Evolutionary conservation across 2,888 invertebrate genomes (phyloP).

Genomic region (Agonopterix heracliana): DNA sequence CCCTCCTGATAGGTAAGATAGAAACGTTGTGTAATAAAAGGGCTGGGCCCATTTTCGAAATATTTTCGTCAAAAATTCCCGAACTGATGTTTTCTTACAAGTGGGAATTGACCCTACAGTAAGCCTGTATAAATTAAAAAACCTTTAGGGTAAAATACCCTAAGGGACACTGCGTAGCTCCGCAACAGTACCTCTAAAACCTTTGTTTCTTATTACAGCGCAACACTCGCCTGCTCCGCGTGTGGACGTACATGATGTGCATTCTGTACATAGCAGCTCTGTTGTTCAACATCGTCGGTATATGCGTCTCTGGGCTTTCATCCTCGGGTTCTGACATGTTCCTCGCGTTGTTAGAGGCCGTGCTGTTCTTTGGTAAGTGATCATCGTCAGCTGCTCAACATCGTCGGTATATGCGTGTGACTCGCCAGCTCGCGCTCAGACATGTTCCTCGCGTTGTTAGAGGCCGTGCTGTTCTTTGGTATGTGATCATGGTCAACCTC

Average conservation of each 20-base stretch:
- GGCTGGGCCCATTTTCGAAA: no score
- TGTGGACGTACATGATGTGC: slow-evolving; percentile 52
- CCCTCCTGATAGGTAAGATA: no score
- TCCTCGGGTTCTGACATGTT: slow-evolving; percentile 58
- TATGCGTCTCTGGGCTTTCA: slow-evolving; percentile 29
- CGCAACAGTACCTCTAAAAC: no score
- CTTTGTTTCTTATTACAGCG: slow-evolving; percentile 26
- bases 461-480: slow-evolving; percentile 55
- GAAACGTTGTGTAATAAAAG: no score
- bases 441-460: slow-evolving; percentile 56
- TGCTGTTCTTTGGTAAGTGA: slow-evolving; percentile 51
- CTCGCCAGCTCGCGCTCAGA: slow-evolving; percentile 46
- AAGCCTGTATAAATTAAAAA: no score
- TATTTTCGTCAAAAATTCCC: no score
- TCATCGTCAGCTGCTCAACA: slow-evolving; percentile 20
- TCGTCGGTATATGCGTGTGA: slow-evolving; percentile 21
- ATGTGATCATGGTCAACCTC: slow-evolving; percentile 27
- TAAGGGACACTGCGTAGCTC: no score
- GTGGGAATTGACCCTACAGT: no score
- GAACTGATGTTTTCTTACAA: no score
- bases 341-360: slow-evolving; percentile 51
- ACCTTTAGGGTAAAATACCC: no score
- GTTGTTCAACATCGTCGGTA: slow-evolving; percentile 21
- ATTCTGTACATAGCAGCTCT: slow-evolving; percentile 31
- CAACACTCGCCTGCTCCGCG: slow-evolving; percentile 27